A percentile compares a stretch with the other conserved stretches of the same genome.
Evolutionary conservation across 2,113 vertebrate genomes (phyloP).

Genomic region (Platysternon megacephalum): DNA sequence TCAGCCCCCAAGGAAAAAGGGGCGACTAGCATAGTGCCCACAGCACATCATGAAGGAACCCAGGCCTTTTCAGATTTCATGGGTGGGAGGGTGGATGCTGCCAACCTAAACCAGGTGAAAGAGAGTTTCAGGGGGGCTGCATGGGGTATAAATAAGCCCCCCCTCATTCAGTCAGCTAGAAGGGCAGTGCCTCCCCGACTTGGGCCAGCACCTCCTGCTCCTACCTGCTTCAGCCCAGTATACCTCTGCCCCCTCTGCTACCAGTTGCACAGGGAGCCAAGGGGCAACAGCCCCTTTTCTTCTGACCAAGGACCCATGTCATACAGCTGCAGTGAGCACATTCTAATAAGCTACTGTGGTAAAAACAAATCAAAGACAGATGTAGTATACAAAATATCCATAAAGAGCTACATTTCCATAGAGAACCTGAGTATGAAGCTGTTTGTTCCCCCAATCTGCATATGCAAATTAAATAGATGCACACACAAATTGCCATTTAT

Average conservation of each 20-base stretch:
- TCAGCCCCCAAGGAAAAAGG: neutral
- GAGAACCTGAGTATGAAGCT: slow-evolving; percentile 32
- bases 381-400: neutral
- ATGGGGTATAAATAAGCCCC: neutral
- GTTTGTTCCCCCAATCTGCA: slow-evolving; percentile 39
- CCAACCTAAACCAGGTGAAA: neutral
- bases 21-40: neutral
- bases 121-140: neutral
- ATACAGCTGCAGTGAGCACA: neutral
- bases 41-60: neutral
- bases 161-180: neutral
- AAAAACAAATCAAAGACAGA: slow-evolving; percentile 42
- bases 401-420: neutral
- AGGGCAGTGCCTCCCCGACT: neutral
- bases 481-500: neutral
- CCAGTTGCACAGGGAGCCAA: neutral
- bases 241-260: neutral
- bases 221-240: neutral
- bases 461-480: slow-evolving; percentile 3
- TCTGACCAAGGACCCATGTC: neutral
- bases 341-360: neutral
- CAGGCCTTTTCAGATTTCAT: neutral
- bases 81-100: neutral
- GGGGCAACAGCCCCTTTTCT: neutral
- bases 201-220: neutral